These are phyloP conservation scores for Popillia japonica DNA, from an alignment of 1,140 invertebrate species.

Conservation along the genomic window DNA sequence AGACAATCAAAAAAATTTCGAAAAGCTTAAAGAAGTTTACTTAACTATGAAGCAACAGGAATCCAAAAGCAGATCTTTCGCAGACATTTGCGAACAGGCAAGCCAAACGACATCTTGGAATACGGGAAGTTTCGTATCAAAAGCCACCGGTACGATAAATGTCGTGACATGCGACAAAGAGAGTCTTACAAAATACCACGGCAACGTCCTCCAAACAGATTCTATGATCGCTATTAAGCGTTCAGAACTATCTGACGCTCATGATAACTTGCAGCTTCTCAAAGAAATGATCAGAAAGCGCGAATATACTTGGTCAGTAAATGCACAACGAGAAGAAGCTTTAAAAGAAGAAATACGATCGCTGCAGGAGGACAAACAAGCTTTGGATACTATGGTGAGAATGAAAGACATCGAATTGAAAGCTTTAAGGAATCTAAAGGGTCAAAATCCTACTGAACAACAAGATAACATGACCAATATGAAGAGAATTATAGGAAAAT, in stretches of 20 bases:
- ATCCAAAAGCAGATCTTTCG: not conserved
- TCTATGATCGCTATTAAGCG: conserved; percentile 8
- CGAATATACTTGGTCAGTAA: conserved; percentile 17
- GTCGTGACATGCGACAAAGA: not conserved
- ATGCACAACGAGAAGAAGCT: not conserved
- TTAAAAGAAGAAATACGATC: not conserved
- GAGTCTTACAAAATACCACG: not conserved
- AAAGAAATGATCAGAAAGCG: conserved; percentile 29
- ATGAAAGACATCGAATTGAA: conserved; percentile 35
- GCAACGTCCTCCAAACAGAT: conserved; percentile 20
- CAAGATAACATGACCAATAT: conserved; percentile 13
- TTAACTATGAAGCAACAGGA: conserved; percentile 32
- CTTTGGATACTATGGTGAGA: not conserved
- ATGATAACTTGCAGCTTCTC: conserved; percentile 15
- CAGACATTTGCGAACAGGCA: not conserved
- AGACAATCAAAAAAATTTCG: conserved; percentile 37
- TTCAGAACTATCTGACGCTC: conserved; percentile 24
- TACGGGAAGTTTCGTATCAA: not conserved
- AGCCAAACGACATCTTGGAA: not conserved
- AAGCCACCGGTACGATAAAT: not conserved
- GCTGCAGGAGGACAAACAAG: not conserved
- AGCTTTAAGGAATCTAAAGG: not conserved
- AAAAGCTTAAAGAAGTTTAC: conserved; percentile 26
- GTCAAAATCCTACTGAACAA: not conserved
- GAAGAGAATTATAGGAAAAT: conserved; percentile 17